Base-by-base conservation (phyloP, 2,113 vertebrate genomes). In the Leptodactylus fuscus region DNA sequence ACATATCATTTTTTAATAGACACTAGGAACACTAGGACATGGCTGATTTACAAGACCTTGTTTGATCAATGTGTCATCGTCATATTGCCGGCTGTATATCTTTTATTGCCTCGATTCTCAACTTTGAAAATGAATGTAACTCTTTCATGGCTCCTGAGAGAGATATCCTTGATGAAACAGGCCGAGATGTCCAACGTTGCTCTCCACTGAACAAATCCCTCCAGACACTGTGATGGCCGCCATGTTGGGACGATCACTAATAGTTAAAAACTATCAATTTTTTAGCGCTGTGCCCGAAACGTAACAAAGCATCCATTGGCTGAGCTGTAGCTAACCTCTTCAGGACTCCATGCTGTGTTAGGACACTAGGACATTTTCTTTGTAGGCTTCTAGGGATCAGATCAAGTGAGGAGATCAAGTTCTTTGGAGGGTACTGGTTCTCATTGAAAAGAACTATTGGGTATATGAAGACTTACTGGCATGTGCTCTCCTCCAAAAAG, bases 1-100 rank as follows among this genome's bases (percentile, higher is more conserved):
- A 69, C 80, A 69, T 69, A 49, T 81, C 78, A 81, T 36, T 81
- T 81, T 65, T 81, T 81, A 80, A 80, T 55, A 80, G 77, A 80
- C 53, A 81, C 38, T 81, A 27, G 60, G 58, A 81, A 81, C 62
- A 69, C 60, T 81, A 62, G 24, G 80, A 81, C 58, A 69, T 69
- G 62, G 24, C 41, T 81, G 80, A 81, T 69, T 81, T 81, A 81
- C 60, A 81, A 65, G 38, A 49, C 60, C 44, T 70, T 44, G 60
- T 81, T 81, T 81, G 80, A 81, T 81, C 80, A 69, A 81, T 81
- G 80, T 51, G 60, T 81, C 80, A 69, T 49, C 62, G 38, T 18
- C 62, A 48, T 70, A 51, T 81, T 24, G 41, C n/a, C n/a, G n/a
- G 62, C 62, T 46, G 44, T 82, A 82, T 46, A 67, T 81, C 41